phyloP scores from a whole-genome alignment of 2,113 vertebrate species.

The Numenius arquata region DNA sequence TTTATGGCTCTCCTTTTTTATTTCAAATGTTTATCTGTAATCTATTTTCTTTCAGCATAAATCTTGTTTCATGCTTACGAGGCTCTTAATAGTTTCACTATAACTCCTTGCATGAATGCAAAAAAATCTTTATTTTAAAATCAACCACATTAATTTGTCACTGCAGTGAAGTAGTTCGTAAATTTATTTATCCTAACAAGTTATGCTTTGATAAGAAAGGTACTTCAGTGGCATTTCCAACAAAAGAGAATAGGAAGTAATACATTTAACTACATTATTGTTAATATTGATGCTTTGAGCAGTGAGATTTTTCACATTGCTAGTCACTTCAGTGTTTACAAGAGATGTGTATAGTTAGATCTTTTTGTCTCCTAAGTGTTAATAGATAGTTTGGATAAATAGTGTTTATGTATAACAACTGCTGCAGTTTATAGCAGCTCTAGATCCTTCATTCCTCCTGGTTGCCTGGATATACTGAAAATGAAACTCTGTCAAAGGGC shows the following conservation, averaged over 20 bases:
- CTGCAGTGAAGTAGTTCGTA: neutral
- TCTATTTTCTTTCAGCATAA: slow-evolving; percentile 11
- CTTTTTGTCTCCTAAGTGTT: neutral
- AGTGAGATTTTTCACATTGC: neutral
- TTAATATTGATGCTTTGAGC: neutral
- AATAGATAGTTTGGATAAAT: neutral
- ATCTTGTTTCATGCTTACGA: slow-evolving; percentile 14
- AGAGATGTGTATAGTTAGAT: neutral
- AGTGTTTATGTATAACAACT: neutral
- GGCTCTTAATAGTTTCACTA: neutral
- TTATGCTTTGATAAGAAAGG: neutral
- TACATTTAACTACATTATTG: neutral
- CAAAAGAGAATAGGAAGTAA: neutral
- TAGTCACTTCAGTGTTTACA: neutral
- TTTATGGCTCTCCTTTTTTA: slow-evolving; percentile 23
- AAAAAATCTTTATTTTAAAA: neutral
- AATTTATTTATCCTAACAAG: neutral
- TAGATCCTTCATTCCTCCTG: neutral
- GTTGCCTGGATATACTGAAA: neutral
- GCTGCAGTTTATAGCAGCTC: neutral
- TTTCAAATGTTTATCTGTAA: slow-evolving; percentile 6
- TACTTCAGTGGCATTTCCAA: neutral
- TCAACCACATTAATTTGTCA: neutral
- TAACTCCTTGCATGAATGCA: neutral
- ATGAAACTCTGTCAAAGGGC: neutral